Base-by-base conservation (phyloP, 2,888 invertebrate species). In the Idaea aversata region DNA sequence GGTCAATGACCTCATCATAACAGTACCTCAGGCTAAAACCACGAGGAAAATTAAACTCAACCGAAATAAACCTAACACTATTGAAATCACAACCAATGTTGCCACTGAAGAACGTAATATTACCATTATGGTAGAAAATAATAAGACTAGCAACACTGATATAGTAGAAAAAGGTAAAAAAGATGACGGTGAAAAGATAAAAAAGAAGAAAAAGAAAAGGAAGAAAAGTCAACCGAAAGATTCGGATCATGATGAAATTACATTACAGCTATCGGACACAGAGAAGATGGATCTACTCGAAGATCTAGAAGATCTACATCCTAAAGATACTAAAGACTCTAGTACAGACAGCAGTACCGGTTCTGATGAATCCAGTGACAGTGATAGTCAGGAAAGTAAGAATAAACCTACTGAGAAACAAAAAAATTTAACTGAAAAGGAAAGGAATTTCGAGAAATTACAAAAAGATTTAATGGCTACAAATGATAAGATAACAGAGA, bases 251-350 rank as follows among this genome's bases (percentile, higher is more conserved):
- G 93, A 93, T 70, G 93, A 93, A 73, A 91, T 93, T 47, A 91
- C 87, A 2, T 70, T 93, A 0, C 89, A 94, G 65, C 68, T 93
- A 15, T 93, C 93, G 0, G 92, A 93, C 77, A 81, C 90, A 1
- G 92, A 93, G 68, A 93, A 93, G 74, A 90, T 93, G 89, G 93
- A 93, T 80, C 75, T 93, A 6, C 71, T 93, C 47, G 93, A 93
- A 75, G 86, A 90, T 79, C 79, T 91, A 15, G 88, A 90, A 58
- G 79, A 84, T 25, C 25, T 25, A 47, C 47, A 10, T 47, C 47
- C 47, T 47, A 7, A 47, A 36, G 67, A 67, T 57, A 63, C 66
- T 34, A 90, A 88, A 64, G 81, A 86, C 58, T 87, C 72, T 63
- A 69, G 65, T 57, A 72, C 66, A 15, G 72, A 72, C 34, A 70